Percentiles rank a stretch among this genome's conserved stretches.
Conservation (phyloP, 2,113 vertebrate species). For the Gymnogyps californianus region DNA sequence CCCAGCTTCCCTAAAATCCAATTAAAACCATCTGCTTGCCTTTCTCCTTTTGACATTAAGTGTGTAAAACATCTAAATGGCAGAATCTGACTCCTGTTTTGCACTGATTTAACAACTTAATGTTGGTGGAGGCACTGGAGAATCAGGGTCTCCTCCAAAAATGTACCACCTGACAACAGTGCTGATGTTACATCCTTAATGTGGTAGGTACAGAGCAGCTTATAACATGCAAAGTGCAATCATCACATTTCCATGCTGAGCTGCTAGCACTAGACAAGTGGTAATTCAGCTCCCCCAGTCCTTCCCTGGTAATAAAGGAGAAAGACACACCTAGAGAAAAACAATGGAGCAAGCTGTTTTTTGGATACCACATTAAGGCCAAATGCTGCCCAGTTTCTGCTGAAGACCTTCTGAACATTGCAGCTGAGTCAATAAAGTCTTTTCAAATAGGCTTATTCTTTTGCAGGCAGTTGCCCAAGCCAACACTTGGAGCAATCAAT, state of each 20-base stretch:
- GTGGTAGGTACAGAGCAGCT: not conserved
- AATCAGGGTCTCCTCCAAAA: not conserved
- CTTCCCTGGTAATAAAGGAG: not conserved
- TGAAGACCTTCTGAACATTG: not conserved
- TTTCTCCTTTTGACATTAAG: not conserved
- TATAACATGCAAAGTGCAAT: not conserved
- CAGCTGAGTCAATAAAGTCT: constrained; percentile 12
- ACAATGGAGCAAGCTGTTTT: not conserved
- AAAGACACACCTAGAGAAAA: constrained; percentile 2
- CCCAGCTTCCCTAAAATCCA: not conserved
- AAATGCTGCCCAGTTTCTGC: not conserved
- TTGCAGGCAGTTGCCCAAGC: not conserved
- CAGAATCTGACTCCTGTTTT: not conserved
- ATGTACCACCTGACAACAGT: not conserved
- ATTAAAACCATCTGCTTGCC: not conserved
- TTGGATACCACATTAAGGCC: not conserved
- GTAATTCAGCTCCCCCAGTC: not conserved
- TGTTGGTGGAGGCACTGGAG: not conserved
- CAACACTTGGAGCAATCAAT: not conserved
- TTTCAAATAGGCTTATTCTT: not conserved
- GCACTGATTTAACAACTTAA: not conserved
- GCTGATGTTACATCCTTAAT: not conserved
- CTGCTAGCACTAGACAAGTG: not conserved
- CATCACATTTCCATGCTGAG: not conserved
- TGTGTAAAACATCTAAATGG: not conserved